These are phyloP conservation scores for Cenopis cana DNA, from an alignment of 2,888 invertebrate genomes.

Conservation along the genomic window DNA sequence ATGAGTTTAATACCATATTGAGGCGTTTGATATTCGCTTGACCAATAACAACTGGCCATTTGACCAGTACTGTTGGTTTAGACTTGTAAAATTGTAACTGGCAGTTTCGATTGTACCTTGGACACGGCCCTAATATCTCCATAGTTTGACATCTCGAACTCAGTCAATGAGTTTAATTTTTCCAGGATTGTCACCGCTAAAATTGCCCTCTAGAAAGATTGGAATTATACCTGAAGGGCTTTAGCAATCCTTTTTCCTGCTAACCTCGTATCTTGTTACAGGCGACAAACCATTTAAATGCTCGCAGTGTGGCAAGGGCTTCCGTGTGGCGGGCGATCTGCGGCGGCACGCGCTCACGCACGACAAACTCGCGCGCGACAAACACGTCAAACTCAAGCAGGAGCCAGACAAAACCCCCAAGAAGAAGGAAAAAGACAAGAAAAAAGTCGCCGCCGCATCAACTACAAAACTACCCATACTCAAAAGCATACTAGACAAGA, in stretches of 20 bases:
- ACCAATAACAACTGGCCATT: too few species aligned
- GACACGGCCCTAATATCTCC: too few species aligned
- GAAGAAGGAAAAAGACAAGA: constrained; percentile 48
- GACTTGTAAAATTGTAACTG: too few species aligned
- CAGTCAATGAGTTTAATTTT: too few species aligned
- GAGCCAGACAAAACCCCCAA: constrained; percentile 38
- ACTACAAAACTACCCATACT: constrained; percentile 45
- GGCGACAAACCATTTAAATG: constrained; percentile 92
- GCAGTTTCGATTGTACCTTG: too few species aligned
- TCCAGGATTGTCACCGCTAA: too few species aligned
- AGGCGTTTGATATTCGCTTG: too few species aligned
- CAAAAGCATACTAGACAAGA: constrained; percentile 32
- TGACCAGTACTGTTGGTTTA: too few species aligned
- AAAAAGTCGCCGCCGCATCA: constrained; percentile 21
- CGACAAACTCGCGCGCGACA: constrained; percentile 64
- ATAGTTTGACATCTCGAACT: too few species aligned
- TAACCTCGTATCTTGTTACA: constrained; percentile 59
- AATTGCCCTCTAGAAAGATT: too few species aligned
- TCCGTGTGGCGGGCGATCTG: constrained; percentile 93
- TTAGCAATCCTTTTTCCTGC: not conserved
- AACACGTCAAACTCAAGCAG: constrained; percentile 53
- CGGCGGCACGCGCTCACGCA: constrained; percentile 92
- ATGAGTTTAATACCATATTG: too few species aligned
- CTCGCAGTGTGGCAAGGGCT: constrained; percentile 90
- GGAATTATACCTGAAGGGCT: not conserved